Base-by-base conservation (phyloP, 2,888 invertebrate species). In the Melinaea menophilus region DNA sequence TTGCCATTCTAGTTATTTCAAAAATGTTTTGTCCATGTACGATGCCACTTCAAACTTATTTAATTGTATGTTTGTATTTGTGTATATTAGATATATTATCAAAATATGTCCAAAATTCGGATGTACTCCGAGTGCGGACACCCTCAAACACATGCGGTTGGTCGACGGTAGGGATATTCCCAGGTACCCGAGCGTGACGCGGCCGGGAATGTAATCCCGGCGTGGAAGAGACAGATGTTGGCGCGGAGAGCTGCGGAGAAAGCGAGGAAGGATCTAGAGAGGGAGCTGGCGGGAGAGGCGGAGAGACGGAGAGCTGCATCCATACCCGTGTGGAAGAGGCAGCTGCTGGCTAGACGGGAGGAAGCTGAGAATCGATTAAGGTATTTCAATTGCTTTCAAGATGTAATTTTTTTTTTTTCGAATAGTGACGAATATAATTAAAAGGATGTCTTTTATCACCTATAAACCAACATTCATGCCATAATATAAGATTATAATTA, bases 141-240 rank as follows among this genome's bases (percentile, higher is more conserved):
- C 72, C 74, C 71, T 76, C 75, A 78, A 75, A 75, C 76, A 76
- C 73, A 77, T 71, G 71, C 82, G 85, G 84, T 78, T 84, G 85
- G 82, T 83, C 86, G 84, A 88, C 81, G 84, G 82, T 85, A 90
- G 90, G 88, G 87, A 76, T 87, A 79, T 85, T 83, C 83, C 55
- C 92, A 97, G 95, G 95, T 98, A 72, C 97, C 98, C 9, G 97
- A 97, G 79, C 94, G 94, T 68, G 98, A 98, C 82, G 94, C 94
- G 59, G 94, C 96, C 5, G 98, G 98, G 1, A 96, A 96, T 79
- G 92, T 94, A 54, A 97, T 98, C 76, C 98, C 98, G 12, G 95
- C 95, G 34, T 98, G 98, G 98, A 98, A 98, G 82, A 91, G 98
- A 11, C 98, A 98, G 85, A 97, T 98, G 96, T 83, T 98, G 82